Base-by-base conservation (phyloP, 1,140 invertebrate genomes). In the Orussus abietinus region DNA sequence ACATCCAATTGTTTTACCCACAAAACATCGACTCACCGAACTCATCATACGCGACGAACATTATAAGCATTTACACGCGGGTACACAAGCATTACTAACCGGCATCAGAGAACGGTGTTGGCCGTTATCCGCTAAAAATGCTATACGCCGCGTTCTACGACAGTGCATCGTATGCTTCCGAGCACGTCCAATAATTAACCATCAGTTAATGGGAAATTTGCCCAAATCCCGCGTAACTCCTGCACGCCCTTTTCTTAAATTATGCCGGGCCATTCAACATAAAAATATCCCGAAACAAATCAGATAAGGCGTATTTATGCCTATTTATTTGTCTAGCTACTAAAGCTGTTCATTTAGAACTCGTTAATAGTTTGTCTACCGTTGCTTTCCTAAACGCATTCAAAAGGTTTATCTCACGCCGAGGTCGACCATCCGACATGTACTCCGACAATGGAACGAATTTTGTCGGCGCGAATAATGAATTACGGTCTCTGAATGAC, bases 381-480 rank as follows among this genome's bases (percentile, higher is more conserved):
- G 49, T 58, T 15, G 31, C 26, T 5, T 62, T 66, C 30, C 18
- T 67, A 1, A 30, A 35, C 6, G 42, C 57, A 0, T 37, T 69
- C 1, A 33, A 29, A 9, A 40, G 59, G 18, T 69, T 69, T 38
- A 45, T 51, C 7, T 11, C 47, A 7, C 34, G 57, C 19, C 28
- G 62, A 15, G 57, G 58, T 7, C 14, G 45, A 9, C 44, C 57
- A 3, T 3, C 33, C 5, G 11, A 49, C 14, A 39, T 70, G 1
- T 49, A 49, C 14, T 60, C 45, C 10, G 66, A 72, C 40, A 64
- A 62, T 47, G 68, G 52, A 5, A 67, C 53, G 4, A 69, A 64
- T 39, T 69, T 69, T 49, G 50, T 59, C 2, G 63, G 63, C 4
- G 59, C 57, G 0, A 45, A 49, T 22, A 42, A 15, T 9, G 21